phyloP scores from a whole-genome alignment of 2,797 vertebrate genomes.

The Buceros bicornis region DNA sequence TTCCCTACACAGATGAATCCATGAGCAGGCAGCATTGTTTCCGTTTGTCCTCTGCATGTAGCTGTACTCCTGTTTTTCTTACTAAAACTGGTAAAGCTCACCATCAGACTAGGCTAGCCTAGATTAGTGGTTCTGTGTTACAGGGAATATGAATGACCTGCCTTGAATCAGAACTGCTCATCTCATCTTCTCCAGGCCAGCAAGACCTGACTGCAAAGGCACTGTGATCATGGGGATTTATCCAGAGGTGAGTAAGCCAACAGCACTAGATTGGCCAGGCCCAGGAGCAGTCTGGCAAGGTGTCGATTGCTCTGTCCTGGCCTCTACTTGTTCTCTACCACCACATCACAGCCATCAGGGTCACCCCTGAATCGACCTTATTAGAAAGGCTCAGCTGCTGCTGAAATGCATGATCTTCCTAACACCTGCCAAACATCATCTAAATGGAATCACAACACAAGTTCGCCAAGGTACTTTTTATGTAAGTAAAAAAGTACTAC shows the following conservation, averaged over 20 bases:
- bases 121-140: not conserved
- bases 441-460: not conserved
- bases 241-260: not conserved
- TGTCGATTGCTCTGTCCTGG: not conserved
- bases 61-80: not conserved
- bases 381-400: not conserved
- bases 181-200: not conserved
- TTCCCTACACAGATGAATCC: not conserved
- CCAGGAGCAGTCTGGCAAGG: accelerated
- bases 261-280: not conserved
- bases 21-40: not conserved
- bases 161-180: not conserved
- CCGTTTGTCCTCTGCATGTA: not conserved
- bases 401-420: accelerated
- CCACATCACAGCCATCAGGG: not conserved
- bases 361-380: not conserved
- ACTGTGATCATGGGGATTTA: not conserved
- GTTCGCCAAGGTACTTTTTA: not conserved
- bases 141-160: accelerated
- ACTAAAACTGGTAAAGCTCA: not conserved
- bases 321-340: not conserved
- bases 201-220: not conserved
- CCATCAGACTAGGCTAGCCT: not conserved
- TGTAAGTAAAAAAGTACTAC: too few relatives aligned
- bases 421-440: not conserved